Evolutionary conservation across 1,140 invertebrate genomes (phyloP).

Genomic region (Acromyrmex echinatior): DNA sequence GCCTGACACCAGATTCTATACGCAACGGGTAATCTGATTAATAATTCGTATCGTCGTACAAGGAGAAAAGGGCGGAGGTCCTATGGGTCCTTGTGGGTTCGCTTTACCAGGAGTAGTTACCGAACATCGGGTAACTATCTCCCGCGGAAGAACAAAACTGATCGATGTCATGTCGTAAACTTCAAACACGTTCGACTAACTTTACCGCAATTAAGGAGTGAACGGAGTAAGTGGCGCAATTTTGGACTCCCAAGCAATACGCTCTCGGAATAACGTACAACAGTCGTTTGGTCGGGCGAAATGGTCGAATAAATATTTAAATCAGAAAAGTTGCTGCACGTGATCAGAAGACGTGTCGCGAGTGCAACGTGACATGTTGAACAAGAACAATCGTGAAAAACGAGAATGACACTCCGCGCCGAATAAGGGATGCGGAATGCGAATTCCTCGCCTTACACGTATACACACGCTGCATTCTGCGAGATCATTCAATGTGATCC

Average conservation of each 20-base stretch:
- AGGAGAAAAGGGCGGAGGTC: neutral
- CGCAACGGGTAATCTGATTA: conserved; percentile 52
- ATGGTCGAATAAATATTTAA: neutral
- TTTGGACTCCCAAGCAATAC: neutral
- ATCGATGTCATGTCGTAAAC: conserved; percentile 44
- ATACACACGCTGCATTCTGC: neutral
- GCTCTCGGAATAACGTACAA: neutral
- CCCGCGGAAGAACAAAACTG: conserved; percentile 44
- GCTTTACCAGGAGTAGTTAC: conserved; percentile 34
- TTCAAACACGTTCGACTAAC: conserved; percentile 45
- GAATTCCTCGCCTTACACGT: neutral
- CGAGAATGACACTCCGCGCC: neutral
- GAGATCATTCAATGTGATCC: conserved; percentile 32
- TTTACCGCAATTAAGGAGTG: conserved; percentile 45
- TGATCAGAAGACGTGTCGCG: neutral
- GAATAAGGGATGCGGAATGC: neutral
- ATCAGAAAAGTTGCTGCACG: neutral
- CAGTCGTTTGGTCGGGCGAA: neutral
- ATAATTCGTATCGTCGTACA: conserved; percentile 48
- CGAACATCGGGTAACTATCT: conserved; percentile 52
- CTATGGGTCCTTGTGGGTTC: neutral
- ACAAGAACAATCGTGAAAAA: neutral
- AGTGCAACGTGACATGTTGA: neutral
- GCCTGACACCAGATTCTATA: conserved; percentile 48
- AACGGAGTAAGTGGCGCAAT: conserved; percentile 34